A percentile compares a stretch with the other conserved stretches of the same genome.
phyloP scores from a whole-genome alignment of 2,797 vertebrate genomes.

The Halcyon badia region DNA sequence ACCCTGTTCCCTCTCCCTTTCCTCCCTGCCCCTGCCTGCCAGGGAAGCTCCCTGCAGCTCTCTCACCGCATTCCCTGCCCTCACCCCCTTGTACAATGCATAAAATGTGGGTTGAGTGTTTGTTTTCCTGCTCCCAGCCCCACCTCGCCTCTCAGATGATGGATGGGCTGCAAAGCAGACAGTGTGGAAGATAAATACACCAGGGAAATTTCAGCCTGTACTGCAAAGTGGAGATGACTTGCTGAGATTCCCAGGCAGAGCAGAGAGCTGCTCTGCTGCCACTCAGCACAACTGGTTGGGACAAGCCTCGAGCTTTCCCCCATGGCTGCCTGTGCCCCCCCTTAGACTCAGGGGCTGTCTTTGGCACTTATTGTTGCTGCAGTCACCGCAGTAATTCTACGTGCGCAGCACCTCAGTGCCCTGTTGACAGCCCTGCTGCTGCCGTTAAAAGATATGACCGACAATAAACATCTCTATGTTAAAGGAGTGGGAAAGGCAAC shows the following conservation, averaged over 20 bases:
- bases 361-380: not conserved
- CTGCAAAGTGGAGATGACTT: not conserved
- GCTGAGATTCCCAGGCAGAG: not conserved
- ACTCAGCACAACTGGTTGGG: not conserved
- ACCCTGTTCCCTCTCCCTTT: not conserved
- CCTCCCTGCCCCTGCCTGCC: fast-evolving
- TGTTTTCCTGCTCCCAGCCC: not conserved
- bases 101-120: not conserved
- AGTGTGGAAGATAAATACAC: not conserved
- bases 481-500: not conserved
- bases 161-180: not conserved
- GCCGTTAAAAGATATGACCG: not conserved
- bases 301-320: not conserved
- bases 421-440: not conserved
- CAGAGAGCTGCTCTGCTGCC: not conserved
- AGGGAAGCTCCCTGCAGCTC: not conserved
- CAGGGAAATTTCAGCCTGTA: not conserved
- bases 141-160: not conserved
- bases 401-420: not conserved
- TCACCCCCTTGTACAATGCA: not conserved
- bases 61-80: not conserved
- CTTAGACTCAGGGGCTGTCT: not conserved
- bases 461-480: not conserved
- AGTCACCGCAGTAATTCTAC: not conserved
- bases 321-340: not conserved